Evolutionary conservation across 2,797 vertebrate species (phyloP).

Genomic region (Rhinichthys osculus): DNA sequence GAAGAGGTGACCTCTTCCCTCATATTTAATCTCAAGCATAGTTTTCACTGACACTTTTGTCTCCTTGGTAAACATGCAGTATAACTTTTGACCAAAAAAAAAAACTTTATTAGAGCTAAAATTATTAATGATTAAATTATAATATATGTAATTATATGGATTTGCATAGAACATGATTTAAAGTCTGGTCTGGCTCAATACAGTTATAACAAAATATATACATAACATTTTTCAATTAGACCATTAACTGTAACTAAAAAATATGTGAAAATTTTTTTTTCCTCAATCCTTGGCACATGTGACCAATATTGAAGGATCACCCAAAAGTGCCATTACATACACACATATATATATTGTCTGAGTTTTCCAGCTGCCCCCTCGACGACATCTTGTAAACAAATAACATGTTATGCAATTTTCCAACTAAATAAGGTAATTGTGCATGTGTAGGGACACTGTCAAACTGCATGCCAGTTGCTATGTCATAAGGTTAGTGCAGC

Average conservation of each 20-base stretch:
- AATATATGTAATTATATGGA: neutral
- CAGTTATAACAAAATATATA: neutral
- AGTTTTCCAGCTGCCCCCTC: neutral
- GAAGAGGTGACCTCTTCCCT: neutral
- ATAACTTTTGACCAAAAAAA: neutral
- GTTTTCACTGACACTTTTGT: neutral
- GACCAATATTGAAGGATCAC: no score
- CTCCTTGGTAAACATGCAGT: neutral
- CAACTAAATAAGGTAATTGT: neutral
- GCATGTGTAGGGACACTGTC: neutral
- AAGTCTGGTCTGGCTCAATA: neutral
- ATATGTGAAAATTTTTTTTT: no score
- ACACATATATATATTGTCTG: no score
- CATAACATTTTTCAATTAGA: no score
- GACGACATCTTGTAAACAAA: neutral
- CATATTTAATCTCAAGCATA: neutral
- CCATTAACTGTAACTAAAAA: no score
- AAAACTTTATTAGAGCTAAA: neutral
- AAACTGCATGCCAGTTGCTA: neutral
- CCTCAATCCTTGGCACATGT: no score
- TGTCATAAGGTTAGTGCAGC: slow-evolving; percentile 64
- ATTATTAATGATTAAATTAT: no score
- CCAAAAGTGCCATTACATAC: no score
- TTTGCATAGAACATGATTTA: neutral
- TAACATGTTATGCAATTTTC: neutral